Conservation (phyloP, 1,140 invertebrate species). For the Cecropterus lyciades region DNA sequence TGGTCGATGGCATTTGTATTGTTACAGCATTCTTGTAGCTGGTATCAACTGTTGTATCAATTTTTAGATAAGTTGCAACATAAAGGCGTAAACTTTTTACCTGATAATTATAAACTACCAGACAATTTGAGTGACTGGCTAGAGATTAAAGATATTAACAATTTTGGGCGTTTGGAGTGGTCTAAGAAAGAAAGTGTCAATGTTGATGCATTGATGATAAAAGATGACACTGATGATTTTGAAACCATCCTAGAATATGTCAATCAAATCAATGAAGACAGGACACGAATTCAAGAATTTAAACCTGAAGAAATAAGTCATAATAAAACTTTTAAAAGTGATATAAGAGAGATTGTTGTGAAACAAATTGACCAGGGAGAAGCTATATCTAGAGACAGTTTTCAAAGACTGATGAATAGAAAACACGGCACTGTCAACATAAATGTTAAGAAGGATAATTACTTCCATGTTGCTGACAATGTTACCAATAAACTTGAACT, state of each 20-base stretch:
- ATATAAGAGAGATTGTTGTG: constrained; percentile 11
- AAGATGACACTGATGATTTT: constrained; percentile 55
- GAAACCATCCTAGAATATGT: constrained; percentile 70
- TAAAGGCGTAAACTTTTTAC: constrained; percentile 83
- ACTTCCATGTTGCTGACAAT: constrained; percentile 54
- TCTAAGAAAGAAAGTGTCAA: constrained; percentile 54
- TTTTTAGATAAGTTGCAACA: constrained; percentile 71
- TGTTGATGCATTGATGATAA: constrained; percentile 46
- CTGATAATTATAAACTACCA: constrained; percentile 77
- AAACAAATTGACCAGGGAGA: constrained; percentile 43
- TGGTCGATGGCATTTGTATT: constrained; percentile 84
- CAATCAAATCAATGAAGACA: constrained; percentile 57
- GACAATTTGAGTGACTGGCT: constrained; percentile 82
- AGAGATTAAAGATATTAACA: constrained; percentile 77
- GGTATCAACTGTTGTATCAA: constrained; percentile 81
- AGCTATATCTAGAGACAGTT: constrained; percentile 50
- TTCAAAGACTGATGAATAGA: constrained; percentile 41
- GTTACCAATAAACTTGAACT: constrained; percentile 57
- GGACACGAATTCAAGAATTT: constrained; percentile 18
- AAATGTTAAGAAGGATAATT: constrained; percentile 31
- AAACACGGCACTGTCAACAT: neutral
- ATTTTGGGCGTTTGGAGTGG: constrained; percentile 65
- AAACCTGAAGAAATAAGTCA: constrained; percentile 35
- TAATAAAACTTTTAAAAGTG: constrained; percentile 21
- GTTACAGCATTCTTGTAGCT: constrained; percentile 80